Conservation (phyloP, 2,888 invertebrate genomes). For the Eledona agricola region DNA sequence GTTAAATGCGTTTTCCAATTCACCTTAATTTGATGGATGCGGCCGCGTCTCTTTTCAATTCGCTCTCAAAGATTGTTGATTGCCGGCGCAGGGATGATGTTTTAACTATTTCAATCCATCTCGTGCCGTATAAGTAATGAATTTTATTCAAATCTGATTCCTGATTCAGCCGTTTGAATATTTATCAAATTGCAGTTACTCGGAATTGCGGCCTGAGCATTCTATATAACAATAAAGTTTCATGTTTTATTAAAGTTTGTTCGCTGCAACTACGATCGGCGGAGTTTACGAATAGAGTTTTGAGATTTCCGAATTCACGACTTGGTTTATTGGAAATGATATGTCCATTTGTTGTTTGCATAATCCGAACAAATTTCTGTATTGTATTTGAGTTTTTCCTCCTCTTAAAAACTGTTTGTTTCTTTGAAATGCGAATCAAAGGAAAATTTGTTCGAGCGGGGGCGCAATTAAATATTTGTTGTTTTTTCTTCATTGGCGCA, state of each 20-base stretch:
- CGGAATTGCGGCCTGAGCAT: slow-evolving; percentile 7
- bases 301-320: too few species aligned
- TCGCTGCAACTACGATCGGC: slow-evolving; percentile 2
- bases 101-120: slow-evolving; percentile 9
- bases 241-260: slow-evolving; percentile 15
- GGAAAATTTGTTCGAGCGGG: too few species aligned
- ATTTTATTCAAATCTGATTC: slow-evolving; percentile 21
- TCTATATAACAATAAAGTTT: slow-evolving; percentile 13
- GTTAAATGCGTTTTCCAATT: slow-evolving; percentile 13
- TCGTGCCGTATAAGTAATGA: slow-evolving; percentile 20
- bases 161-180: slow-evolving; percentile 11
- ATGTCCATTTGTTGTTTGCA: too few species aligned
- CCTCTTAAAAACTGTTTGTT: too few species aligned
- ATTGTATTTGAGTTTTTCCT: too few species aligned
- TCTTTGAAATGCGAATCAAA: too few species aligned
- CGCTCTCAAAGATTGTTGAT: slow-evolving; percentile 7
- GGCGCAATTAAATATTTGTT: slow-evolving; percentile 24
- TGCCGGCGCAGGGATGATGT: slow-evolving; percentile 4
- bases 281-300: slow-evolving; percentile 6
- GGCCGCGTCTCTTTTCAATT: slow-evolving; percentile 17
- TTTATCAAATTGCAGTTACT: slow-evolving; percentile 25
- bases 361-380: too few species aligned
- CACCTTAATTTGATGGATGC: slow-evolving; percentile 5
- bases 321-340: too few species aligned
- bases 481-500: slow-evolving; percentile 18